phyloP scores from a whole-genome alignment of 2,113 vertebrate species.

The Atlantisia rogersi region DNA sequence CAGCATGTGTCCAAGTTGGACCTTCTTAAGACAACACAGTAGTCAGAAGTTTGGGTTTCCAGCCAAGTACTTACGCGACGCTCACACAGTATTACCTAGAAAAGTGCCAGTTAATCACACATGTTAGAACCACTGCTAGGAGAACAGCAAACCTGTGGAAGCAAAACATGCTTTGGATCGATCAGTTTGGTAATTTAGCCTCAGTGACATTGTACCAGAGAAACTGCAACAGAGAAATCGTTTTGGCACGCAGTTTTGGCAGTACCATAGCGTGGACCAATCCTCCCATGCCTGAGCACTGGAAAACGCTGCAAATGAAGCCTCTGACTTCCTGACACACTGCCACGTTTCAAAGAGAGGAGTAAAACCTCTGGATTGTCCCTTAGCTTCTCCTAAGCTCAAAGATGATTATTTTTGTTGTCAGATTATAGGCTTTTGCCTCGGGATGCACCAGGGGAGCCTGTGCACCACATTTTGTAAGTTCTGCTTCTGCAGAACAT shows the following conservation, averaged over 20 bases:
- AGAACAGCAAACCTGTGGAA: not conserved
- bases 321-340: not conserved
- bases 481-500: not conserved
- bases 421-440: not conserved
- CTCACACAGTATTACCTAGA: not conserved
- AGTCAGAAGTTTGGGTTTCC: not conserved
- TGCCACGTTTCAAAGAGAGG: not conserved
- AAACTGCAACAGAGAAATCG: not conserved
- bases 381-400: not conserved
- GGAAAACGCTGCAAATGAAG: not conserved
- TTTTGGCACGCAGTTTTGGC: not conserved
- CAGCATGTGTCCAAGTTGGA: not conserved
- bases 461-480: not conserved
- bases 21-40: not conserved
- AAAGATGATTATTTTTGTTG: not conserved
- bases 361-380: not conserved
- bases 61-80: not conserved
- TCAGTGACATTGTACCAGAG: not conserved
- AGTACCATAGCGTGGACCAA: rapidly evolving
- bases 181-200: not conserved
- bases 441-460: not conserved
- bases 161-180: not conserved
- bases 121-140: not conserved
- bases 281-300: not conserved
- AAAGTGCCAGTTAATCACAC: not conserved